These are phyloP conservation scores for Lineus longissimus DNA, from an alignment of 1,140 invertebrate genomes.

Conservation along the genomic window DNA sequence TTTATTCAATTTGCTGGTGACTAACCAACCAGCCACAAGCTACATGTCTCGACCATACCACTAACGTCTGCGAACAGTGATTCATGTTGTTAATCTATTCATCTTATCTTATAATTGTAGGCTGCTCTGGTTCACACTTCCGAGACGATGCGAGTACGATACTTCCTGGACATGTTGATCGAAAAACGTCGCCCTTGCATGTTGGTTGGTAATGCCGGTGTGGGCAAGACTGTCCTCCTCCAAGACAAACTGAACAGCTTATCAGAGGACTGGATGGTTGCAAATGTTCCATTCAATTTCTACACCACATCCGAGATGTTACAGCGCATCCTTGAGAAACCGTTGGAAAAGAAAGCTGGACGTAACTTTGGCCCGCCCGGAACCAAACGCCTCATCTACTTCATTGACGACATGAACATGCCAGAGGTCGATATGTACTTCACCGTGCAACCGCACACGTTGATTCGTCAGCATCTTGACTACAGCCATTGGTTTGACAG, in stretches of 20 bases:
- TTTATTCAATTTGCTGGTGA: too few species aligned
- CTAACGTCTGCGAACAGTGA: too few species aligned
- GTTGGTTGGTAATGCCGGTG: slow-evolving; percentile 82
- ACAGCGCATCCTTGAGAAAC: slow-evolving; percentile 89
- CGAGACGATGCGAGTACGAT: slow-evolving; percentile 85
- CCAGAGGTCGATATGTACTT: slow-evolving; percentile 92
- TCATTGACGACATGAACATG: slow-evolving; percentile 98
- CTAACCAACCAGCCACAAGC: too few species aligned
- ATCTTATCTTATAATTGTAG: too few species aligned
- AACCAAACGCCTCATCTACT: slow-evolving; percentile 90
- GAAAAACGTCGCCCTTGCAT: slow-evolving; percentile 84
- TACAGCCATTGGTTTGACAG: slow-evolving; percentile 92
- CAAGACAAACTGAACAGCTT: slow-evolving; percentile 78
- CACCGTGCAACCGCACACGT: slow-evolving; percentile 91
- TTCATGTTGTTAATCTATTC: too few species aligned
- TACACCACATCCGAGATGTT: slow-evolving; percentile 96
- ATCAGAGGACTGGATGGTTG: slow-evolving; percentile 80
- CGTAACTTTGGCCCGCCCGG: slow-evolving; percentile 93
- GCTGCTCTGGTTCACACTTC: slow-evolving; percentile 88
- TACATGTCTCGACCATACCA: too few species aligned
- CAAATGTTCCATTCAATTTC: slow-evolving; percentile 94
- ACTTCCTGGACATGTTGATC: slow-evolving; percentile 86
- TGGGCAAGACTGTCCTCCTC: slow-evolving; percentile 58
- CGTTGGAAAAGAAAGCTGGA: slow-evolving; percentile 95
- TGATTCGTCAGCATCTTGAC: slow-evolving; percentile 91